Percentiles rank a stretch among this genome's conserved stretches.
These are phyloP conservation scores for Mimumesa dahlbomi DNA, from an alignment of 2,888 invertebrate species.

Conservation along the genomic window DNA sequence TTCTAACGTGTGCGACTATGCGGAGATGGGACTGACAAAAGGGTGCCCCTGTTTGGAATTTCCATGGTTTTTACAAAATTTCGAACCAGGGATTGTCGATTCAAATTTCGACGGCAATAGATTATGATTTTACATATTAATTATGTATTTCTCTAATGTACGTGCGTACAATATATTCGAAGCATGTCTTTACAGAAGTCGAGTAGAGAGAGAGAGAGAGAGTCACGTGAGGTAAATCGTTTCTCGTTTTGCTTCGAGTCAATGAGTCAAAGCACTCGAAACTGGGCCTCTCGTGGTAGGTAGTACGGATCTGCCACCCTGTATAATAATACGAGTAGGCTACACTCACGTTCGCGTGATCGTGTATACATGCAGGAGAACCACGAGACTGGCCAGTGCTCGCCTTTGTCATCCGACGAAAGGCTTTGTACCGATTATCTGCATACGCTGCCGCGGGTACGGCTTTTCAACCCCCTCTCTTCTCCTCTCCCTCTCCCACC, in stretches of 20 bases:
- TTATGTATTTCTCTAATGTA: no score
- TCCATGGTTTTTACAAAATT: no score
- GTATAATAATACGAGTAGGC: conserved; percentile 66
- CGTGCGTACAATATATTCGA: no score
- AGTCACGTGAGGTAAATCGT: no score
- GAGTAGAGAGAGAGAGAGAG: no score
- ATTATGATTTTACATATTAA: no score
- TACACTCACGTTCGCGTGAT: conserved; percentile 6
- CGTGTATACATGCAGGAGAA: conserved; percentile 38
- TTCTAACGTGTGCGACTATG: conserved; percentile 36
- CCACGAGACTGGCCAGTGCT: conserved; percentile 64
- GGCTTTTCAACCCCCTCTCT: conserved; percentile 68
- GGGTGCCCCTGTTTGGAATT: no score
- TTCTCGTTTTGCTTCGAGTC: conserved; percentile 3
- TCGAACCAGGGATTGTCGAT: no score
- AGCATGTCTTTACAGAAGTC: no score
- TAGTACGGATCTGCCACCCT: conserved; percentile 59
- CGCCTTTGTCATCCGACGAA: conserved; percentile 74
- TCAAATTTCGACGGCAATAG: no score
- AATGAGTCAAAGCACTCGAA: conserved; percentile 24
- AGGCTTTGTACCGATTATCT: conserved; percentile 78
- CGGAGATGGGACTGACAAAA: no score
- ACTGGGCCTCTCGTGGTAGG: conserved; percentile 32
- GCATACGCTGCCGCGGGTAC: conserved; percentile 69
- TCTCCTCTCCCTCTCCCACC: conserved; percentile 35